phyloP scores from a whole-genome alignment of 1,140 invertebrate species.

The Wiebesia pumilae region DNA sequence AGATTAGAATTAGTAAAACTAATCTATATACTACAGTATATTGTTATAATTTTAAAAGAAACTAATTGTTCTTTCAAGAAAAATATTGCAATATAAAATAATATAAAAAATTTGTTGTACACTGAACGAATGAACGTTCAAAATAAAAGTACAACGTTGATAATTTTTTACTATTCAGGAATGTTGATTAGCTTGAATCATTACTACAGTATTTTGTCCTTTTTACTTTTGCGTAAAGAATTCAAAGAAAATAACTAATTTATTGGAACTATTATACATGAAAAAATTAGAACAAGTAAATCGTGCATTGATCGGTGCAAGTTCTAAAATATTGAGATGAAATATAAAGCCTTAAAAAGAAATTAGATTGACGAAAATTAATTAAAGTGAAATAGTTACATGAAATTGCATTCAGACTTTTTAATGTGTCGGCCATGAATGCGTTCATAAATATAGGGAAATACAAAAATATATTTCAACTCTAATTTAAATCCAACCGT shows the following conservation, averaged over 20 bases:
- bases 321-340: background rate
- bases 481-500: conserved; percentile 22
- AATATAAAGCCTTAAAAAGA: background rate
- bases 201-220: background rate
- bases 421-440: background rate
- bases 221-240: background rate
- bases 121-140: too few species aligned
- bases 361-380: conserved; percentile 5
- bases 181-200: too few species aligned
- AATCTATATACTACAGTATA: too few species aligned
- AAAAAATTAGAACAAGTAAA: background rate
- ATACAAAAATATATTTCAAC: background rate
- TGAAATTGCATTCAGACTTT: conserved; percentile 26
- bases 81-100: too few species aligned
- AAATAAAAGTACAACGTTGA: too few species aligned
- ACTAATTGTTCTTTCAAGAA: too few species aligned
- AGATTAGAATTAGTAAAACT: too few species aligned
- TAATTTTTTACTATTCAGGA: too few species aligned
- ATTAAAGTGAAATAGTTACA: conserved; percentile 38
- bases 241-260: background rate
- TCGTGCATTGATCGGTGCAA: background rate
- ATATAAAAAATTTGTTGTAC: too few species aligned
- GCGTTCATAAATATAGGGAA: background rate
- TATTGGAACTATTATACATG: background rate
- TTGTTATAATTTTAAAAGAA: too few species aligned